Evolutionary conservation across 2,888 invertebrate genomes (phyloP).

Genomic region (Saturnia japonica): DNA sequence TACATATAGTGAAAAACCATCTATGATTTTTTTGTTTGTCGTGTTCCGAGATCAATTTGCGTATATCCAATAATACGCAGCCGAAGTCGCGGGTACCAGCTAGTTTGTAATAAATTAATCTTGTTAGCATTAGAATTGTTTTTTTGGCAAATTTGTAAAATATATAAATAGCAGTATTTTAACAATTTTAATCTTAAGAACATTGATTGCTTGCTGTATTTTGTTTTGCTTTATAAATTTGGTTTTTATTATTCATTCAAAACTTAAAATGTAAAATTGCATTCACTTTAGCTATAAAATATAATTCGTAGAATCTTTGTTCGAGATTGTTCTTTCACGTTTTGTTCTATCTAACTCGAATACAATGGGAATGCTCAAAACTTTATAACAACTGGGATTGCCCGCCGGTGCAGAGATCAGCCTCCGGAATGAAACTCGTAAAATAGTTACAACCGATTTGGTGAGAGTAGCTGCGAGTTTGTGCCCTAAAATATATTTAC

Average conservation of each 20-base stretch:
- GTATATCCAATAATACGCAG: no score
- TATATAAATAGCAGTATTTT: no score
- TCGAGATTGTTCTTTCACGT: not conserved
- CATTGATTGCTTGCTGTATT: no score
- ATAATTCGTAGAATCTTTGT: slow-evolving; percentile 14
- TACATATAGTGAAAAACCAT: no score
- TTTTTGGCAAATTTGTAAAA: no score
- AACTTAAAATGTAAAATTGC: not conserved
- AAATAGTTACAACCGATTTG: slow-evolving; percentile 65
- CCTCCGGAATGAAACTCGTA: slow-evolving; percentile 60
- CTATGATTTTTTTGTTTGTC: no score
- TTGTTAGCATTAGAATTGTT: no score
- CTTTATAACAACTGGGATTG: slow-evolving; percentile 39
- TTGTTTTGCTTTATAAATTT: not conserved
- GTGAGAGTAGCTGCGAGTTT: slow-evolving; percentile 40
- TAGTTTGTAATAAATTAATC: no score
- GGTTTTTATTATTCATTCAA: not conserved
- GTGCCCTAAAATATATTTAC: slow-evolving; percentile 28
- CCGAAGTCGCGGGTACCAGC: no score
- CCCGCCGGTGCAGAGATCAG: slow-evolving; percentile 48
- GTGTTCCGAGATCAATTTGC: no score
- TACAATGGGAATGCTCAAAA: slow-evolving; percentile 34
- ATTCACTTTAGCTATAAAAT: slow-evolving; percentile 26
- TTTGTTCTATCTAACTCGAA: slow-evolving; percentile 30
- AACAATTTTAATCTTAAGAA: no score